phyloP scores from a whole-genome alignment of 2,888 invertebrate genomes.

The Hydrotaea diabolus region DNA sequence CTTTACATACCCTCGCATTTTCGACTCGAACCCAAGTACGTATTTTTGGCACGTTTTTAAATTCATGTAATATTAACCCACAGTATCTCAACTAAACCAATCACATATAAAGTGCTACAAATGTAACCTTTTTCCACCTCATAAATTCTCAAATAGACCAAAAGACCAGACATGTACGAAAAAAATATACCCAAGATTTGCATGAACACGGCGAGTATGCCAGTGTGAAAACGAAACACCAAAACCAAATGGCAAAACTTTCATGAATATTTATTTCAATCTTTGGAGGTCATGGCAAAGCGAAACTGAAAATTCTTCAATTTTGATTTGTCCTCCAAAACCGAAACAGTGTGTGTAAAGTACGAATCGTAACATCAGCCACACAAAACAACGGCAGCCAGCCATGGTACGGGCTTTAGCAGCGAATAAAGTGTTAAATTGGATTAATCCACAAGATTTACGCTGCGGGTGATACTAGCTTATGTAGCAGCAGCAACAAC shows the following conservation, averaged over 20 bases:
- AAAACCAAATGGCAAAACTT: constrained; percentile 10
- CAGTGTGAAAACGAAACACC: constrained; percentile 18
- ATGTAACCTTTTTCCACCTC: constrained; percentile 26
- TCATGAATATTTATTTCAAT: constrained; percentile 65
- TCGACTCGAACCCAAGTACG: too few species aligned
- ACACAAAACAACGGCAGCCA: not conserved
- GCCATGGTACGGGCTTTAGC: not conserved
- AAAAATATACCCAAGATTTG: not conserved
- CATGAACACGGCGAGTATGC: not conserved
- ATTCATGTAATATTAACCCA: too few species aligned
- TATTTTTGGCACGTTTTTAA: too few species aligned
- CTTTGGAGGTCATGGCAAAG: constrained; percentile 22
- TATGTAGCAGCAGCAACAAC: constrained; percentile 64
- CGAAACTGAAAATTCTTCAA: not conserved
- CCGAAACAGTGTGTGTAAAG: not conserved
- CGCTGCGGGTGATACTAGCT: constrained; percentile 79
- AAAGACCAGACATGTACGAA: constrained; percentile 40
- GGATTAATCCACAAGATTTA: constrained; percentile 80
- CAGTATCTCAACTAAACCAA: too few species aligned
- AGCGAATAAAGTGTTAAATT: constrained; percentile 78
- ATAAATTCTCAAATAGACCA: constrained; percentile 62
- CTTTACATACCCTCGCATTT: too few species aligned
- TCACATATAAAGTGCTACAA: too few species aligned
- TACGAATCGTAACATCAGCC: too few species aligned
- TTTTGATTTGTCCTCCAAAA: not conserved